phyloP scores from a whole-genome alignment of 2,113 vertebrate species.

The rat (Rattus norvegicus) region GRCr8 NC_086032.1:80708501-80709000 shows the following conservation, averaged over 20 bases:
- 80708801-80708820: too few relatives aligned
- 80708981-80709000: fast-evolving
- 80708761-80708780: background rate
- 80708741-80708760: too few relatives aligned
- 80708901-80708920: background rate
- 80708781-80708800: fast-evolving
- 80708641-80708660: background rate
- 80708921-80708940: background rate
- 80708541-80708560: too few relatives aligned
- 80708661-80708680: background rate
- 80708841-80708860: background rate
- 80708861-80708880: background rate
- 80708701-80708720: too few relatives aligned
- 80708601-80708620: background rate
- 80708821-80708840: background rate
- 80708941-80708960: background rate
- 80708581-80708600: fast-evolving
- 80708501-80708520: background rate
- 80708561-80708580: background rate
- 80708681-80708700: background rate
- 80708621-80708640: background rate
- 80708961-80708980: background rate
- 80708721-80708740: background rate
- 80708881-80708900: background rate
- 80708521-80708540: background rate